Base-by-base conservation (phyloP, 2,113 vertebrate genomes). In the Pygoscelis adeliae region DNA sequence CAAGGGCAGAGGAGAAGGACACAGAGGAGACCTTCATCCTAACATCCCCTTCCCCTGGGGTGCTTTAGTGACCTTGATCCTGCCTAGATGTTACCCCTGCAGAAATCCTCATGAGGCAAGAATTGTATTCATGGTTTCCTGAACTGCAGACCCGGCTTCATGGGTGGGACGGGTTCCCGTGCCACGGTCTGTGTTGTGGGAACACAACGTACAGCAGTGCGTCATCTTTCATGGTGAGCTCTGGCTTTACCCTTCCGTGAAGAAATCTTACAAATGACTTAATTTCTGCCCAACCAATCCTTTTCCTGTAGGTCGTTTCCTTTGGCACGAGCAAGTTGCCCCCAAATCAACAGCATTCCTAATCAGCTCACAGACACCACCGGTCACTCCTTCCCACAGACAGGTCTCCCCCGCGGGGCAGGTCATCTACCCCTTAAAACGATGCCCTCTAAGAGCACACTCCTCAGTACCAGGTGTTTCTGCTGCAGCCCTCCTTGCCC, bases 141-240 rank as follows among this genome's bases (percentile, higher is more conserved):
- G 32, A 29, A 3, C 44, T 5, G 11, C 65, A 50, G 53, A 42
- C 25, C 21, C 0, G 1, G 30, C 22, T 29, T 34, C 10, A 1
- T 10, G 9, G 19, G 44, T 5, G 34, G 36, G 59, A 20, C 3
- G 6, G 22, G 36, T 36, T 50, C 73, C 38, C 14, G 1, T 4
- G 44, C 27, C 34, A 1, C 0, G 44, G 26, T 6, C 30, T 8
- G 21, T 2, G 26, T 5, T 11, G 42, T 8, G 40, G 71, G 88
- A 32, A 13, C 23, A 2, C n/a, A 7, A 3, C 4, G 6, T 14
- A 8, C n/a, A 17, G 65, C 22, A 10, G 53, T 0, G 9, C 9
- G 0, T 11, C 44, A 2, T 10, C 66, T n/a, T 29, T 22, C 25
- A 11, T 1, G 29, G 36, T 6, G 11, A 50, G 23, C 56, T 49